Evolutionary conservation across 2,113 vertebrate species (phyloP).

Genomic region (Salvator merianae): DNA sequence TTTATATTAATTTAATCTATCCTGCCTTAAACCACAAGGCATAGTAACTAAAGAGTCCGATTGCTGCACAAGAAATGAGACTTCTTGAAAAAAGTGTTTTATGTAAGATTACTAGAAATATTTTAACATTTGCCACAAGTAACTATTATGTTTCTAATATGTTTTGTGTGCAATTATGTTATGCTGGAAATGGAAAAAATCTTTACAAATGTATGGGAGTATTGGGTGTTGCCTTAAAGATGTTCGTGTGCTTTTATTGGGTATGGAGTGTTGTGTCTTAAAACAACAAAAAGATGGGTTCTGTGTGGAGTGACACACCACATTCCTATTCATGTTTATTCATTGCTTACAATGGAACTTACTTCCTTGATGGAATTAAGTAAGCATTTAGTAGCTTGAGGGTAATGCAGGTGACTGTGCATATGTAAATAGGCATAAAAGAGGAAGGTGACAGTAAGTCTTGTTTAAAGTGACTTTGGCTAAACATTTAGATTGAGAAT

Average conservation of each 20-base stretch:
- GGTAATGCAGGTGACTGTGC: too few relatives aligned
- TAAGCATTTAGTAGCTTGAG: background rate
- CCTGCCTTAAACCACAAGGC: background rate
- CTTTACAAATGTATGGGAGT: background rate
- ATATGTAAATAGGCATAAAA: background rate
- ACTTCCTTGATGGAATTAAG: background rate
- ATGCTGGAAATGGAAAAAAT: background rate
- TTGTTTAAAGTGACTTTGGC: background rate
- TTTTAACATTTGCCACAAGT: background rate
- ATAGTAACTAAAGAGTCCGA: background rate
- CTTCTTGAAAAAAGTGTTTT: background rate
- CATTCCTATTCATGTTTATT: background rate
- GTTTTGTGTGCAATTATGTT: background rate
- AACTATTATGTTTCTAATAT: background rate
- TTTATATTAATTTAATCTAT: too few relatives aligned
- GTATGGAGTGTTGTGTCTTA: background rate
- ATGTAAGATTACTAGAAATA: background rate
- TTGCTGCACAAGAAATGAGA: background rate
- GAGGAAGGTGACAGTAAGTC: background rate
- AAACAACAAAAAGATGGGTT: conserved; percentile 23
- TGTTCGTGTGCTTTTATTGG: background rate
- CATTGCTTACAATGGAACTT: background rate
- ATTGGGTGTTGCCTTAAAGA: background rate
- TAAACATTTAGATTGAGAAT: background rate
- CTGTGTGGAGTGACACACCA: background rate